Base-by-base conservation (phyloP, 2,888 invertebrate species). In the Alcis repandata region DNA sequence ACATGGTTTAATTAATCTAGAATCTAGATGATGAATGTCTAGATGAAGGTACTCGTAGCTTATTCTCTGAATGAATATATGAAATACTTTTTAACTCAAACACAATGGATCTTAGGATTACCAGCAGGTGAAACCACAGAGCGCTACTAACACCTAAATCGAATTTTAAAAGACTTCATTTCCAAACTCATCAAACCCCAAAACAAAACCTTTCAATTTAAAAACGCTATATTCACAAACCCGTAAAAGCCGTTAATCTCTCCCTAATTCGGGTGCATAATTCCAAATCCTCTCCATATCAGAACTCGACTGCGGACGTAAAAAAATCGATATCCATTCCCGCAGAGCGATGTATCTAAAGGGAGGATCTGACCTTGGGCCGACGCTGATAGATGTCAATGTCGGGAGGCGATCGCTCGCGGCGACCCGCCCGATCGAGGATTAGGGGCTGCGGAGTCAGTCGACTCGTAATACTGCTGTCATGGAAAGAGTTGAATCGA, bases 351-450 rank as follows among this genome's bases (percentile, higher is more conserved):
- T 63, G 62, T 71, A 70, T 73, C 69, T 73, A 60, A 60, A 53
- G 53, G 43, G 68, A 63, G 58, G 43, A 67, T 64, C 63, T 68
- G 70, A 68, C 72, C 72, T 70, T 72, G 72, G 58, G 60, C 20
- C 43, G 56, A 57, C 52, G 56, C 57, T 63, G 67, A 68, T 63
- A 58, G 68, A 69, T 68, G 67, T 63, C 69, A 71, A 53, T 68
- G 61, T 49, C 59, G 60, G 57, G 43, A 45, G 19, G 10, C 27
- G 52, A 57, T 49, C 48, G 53, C 58, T 62, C 17, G 51, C 59
- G 43, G 32, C 52, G 56, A 51, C 51, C 19, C 54, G 58, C 10
- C 22, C 53, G 54, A 27, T 27, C 54, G 54, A 17, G 40, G 54
- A 40, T 52, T 52, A 53, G 40, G 40, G 38, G n/a, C 52, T 10